Evolutionary conservation across 2,113 vertebrate species (phyloP).

Genomic region (Lonchura striata): DNA sequence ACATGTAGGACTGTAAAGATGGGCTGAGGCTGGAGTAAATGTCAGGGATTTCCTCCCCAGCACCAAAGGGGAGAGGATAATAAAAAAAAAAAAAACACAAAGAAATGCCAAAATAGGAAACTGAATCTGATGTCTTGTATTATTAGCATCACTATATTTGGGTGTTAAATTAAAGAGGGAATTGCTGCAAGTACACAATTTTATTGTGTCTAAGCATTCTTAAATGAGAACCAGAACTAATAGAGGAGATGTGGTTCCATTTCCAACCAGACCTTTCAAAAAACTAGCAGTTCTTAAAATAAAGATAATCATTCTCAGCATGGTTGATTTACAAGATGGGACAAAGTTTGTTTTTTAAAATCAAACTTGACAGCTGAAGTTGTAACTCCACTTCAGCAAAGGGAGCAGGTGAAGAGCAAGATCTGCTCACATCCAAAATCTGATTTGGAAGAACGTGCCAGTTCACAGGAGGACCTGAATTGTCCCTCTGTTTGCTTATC

Average conservation of each 20-base stretch:
- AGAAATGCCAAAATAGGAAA: neutral
- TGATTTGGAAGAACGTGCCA: neutral
- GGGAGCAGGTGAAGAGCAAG: neutral
- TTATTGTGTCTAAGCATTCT: neutral
- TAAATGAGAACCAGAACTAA: neutral
- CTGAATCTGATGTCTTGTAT: neutral
- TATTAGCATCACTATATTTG: neutral
- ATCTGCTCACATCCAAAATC: neutral
- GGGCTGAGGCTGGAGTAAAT: neutral
- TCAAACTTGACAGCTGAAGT: neutral
- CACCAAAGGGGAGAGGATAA: neutral
- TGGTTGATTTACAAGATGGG: neutral
- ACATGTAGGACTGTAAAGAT: neutral
- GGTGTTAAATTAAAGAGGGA: neutral
- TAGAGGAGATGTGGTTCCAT: neutral
- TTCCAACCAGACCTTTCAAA: neutral
- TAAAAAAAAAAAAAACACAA: neutral
- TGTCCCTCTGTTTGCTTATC: neutral
- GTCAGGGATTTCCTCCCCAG: neutral
- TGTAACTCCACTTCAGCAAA: neutral
- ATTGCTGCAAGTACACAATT: neutral
- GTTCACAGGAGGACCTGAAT: neutral
- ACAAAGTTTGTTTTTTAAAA: neutral
- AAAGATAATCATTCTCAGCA: neutral
- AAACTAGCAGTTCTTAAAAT: neutral